Base-by-base conservation (phyloP, 1,140 invertebrate species). In the Agrypnia vestita region DNA sequence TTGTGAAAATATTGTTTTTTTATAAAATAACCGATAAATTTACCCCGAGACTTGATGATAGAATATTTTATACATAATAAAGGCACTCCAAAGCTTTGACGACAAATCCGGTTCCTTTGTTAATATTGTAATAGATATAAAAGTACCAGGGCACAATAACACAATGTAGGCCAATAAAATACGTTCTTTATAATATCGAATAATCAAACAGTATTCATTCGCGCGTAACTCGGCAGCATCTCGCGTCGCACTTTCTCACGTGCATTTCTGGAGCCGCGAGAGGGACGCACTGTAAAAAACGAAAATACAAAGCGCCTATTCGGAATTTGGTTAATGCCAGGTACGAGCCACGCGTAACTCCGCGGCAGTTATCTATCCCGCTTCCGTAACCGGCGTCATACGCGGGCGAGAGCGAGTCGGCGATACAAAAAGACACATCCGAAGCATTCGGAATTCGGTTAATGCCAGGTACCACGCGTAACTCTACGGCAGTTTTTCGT, bases 381-480 rank as follows among this genome's bases (percentile, higher is more conserved):
- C 62, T 81, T 46, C 13, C 19, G 44, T 43, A 13, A 25, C 47
- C 51, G 51, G 25, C 61, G 21, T 49, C 13, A 49, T n/a, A 13
- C 35, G 21, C 25, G 55, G 59, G 53, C n/a, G 47, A 78, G 80
- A 81, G 59, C 12, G 76, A 55, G 76, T 67, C 25, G 64, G 51
- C 17, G 21, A 71, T 53, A 71, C 64, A 59, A 78, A 71, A 78
- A 69, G 64, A 62, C 51, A 76, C 73, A 73, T 73, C 71, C 51
- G 25, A 73, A 76, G 51, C 77, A 79, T 82, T 82, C 55, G 80
- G 80, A 82, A 82, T 82, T 82, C 80, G 80, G 80, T 81, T 81
- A 81, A 81, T 76, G 76, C 75, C 80, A 81, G 80, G 80, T 81
- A 81, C 76, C 75, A 59, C 76, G 80, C 80, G 80, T 81, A 81